phyloP scores from a whole-genome alignment of 2,797 vertebrate species.

The Pelodytes ibericus region DNA sequence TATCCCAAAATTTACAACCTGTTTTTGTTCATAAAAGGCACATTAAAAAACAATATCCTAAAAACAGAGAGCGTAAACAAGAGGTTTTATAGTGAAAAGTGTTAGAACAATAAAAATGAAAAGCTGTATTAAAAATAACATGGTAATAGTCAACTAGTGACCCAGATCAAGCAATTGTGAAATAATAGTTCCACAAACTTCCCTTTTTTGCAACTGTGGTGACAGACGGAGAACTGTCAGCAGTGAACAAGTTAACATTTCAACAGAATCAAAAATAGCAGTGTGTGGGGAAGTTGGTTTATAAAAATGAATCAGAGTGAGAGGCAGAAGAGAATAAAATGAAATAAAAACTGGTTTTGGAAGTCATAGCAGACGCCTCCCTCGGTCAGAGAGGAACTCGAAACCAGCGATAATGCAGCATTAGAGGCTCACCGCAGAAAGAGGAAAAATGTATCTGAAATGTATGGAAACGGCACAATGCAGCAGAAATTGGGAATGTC shows the following conservation, averaged over 20 bases:
- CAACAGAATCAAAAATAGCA: conserved; percentile 44
- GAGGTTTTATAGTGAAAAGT: no score
- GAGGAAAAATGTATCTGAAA: conserved; percentile 53
- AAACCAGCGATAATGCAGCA: conserved; percentile 55
- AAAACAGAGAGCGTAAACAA: no score
- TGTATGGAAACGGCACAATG: conserved; percentile 46
- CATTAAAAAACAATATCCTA: no score
- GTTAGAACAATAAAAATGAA: no score
- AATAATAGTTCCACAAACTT: background rate
- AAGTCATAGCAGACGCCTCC: conserved; percentile 55
- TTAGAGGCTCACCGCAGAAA: conserved; percentile 56
- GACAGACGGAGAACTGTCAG: background rate
- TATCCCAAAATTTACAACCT: no score
- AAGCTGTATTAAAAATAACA: no score
- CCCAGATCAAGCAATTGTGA: background rate
- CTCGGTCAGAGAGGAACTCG: conserved; percentile 52
- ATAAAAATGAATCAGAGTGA: conserved; percentile 55
- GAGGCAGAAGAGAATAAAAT: conserved; percentile 53
- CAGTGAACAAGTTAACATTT: conserved; percentile 36
- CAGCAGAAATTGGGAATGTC: conserved; percentile 22
- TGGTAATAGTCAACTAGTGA: no score
- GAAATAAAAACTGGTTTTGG: conserved; percentile 55
- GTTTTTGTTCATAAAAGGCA: no score
- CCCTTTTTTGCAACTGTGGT: no score
- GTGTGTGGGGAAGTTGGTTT: conserved; percentile 52